Conservation (phyloP, 2,797 vertebrate genomes). For the Pogoniulus pusillus region DNA sequence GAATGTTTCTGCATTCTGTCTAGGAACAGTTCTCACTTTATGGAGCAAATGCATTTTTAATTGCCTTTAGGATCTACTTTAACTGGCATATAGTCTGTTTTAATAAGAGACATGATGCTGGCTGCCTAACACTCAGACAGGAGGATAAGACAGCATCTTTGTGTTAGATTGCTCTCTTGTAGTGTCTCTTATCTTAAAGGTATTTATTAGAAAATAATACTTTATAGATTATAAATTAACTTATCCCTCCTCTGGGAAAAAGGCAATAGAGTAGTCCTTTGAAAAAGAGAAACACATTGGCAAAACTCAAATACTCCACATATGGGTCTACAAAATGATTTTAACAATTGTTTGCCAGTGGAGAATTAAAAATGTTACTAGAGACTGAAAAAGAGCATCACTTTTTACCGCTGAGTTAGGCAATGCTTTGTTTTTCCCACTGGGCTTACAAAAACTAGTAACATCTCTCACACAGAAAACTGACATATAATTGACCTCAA, state of each 20-base stretch:
- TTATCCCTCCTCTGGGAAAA: neutral
- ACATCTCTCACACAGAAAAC: neutral
- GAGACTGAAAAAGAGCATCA: neutral
- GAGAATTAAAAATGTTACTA: neutral
- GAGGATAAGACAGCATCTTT: neutral
- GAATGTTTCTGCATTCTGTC: neutral
- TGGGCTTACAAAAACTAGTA: neutral
- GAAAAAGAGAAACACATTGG: neutral
- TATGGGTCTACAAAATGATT: neutral
- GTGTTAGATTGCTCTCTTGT: neutral
- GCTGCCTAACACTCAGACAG: neutral
- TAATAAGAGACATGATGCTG: neutral
- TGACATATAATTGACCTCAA: neutral
- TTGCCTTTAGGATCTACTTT: constrained; percentile 16
- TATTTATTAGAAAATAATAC: neutral
- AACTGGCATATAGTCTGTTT: neutral
- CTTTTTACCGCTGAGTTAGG: neutral
- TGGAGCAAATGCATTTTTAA: constrained; percentile 32
- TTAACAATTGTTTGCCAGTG: neutral
- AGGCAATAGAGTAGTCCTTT: neutral
- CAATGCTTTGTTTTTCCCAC: neutral
- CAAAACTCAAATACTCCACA: neutral
- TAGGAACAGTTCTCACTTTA: neutral
- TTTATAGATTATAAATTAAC: neutral
- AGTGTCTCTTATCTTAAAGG: neutral